These are phyloP conservation scores for Hesperia comma DNA, from an alignment of 2,888 invertebrate genomes.

Conservation along the genomic window DNA sequence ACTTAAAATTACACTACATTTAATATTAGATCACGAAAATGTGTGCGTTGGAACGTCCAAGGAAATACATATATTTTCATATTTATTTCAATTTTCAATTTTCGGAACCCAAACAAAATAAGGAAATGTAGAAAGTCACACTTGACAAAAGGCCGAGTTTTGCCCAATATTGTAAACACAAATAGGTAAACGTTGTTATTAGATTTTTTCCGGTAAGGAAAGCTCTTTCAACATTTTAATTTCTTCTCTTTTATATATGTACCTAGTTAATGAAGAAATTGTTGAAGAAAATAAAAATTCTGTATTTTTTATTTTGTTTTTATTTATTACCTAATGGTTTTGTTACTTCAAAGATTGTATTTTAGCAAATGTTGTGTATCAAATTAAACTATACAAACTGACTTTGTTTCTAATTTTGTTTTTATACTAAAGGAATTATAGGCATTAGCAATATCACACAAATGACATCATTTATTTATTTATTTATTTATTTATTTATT, in stretches of 20 bases:
- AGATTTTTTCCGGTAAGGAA: constrained; percentile 18
- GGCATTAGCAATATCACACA: too few relatives aligned
- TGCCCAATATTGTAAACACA: not conserved
- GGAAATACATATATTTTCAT: not conserved
- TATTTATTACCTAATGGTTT: not conserved
- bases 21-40: too few relatives aligned
- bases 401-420: too few relatives aligned
- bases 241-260: constrained; percentile 12
- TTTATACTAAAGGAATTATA: too few relatives aligned
- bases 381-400: not conserved
- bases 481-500: too few relatives aligned
- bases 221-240: constrained; percentile 26
- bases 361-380: not conserved
- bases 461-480: too few relatives aligned
- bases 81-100: not conserved
- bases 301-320: constrained; percentile 16
- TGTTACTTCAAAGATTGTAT: not conserved
- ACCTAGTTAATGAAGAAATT: constrained; percentile 16
- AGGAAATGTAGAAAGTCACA: not conserved
- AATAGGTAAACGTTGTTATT: constrained; percentile 13
- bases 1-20: too few relatives aligned
- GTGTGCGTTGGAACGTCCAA: too few relatives aligned
- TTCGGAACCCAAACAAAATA: not conserved
- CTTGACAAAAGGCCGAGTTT: not conserved
- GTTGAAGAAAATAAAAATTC: not conserved